A percentile compares a stretch with the other conserved stretches of the same genome.
Evolutionary conservation across 2,888 invertebrate species (phyloP).

Genomic region (Aradus depressus): DNA sequence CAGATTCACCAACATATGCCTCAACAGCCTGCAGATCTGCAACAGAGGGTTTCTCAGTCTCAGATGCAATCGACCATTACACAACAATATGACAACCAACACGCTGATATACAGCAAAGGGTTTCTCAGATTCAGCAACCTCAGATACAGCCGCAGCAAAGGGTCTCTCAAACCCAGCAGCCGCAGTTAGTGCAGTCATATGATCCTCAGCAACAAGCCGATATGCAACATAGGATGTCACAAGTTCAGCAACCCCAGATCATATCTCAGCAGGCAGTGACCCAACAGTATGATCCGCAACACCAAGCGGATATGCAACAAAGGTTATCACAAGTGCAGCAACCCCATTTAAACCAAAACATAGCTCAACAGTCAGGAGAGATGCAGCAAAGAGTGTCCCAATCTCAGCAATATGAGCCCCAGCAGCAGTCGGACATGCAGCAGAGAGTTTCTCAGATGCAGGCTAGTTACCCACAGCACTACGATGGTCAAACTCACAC

Average conservation of each 20-base stretch:
- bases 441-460: too few species aligned
- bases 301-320: not conserved
- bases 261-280: constrained; percentile 34
- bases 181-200: constrained; percentile 5
- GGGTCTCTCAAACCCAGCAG: constrained; percentile 4
- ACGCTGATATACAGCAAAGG: not conserved
- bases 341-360: too few species aligned
- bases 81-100: too few species aligned
- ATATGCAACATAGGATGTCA: constrained; percentile 9
- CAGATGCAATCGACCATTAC: not conserved
- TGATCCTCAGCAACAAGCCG: constrained; percentile 4
- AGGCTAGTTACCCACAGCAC: not conserved
- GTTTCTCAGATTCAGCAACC: constrained; percentile 22
- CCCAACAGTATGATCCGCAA: not conserved
- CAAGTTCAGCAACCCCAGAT: constrained; percentile 28
- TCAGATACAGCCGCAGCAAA: constrained; percentile 33
- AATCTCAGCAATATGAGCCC: not conserved
- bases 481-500: too few species aligned
- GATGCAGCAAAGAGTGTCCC: too few species aligned
- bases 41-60: too few species aligned
- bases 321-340: not conserved
- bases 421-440: not conserved
- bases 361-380: too few species aligned
- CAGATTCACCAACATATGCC: not conserved
- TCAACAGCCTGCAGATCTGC: too few species aligned